Percentiles rank a stretch among this genome's conserved stretches.
phyloP scores from a whole-genome alignment of 2,113 vertebrate species.

The Phoxinus phoxinus region DNA sequence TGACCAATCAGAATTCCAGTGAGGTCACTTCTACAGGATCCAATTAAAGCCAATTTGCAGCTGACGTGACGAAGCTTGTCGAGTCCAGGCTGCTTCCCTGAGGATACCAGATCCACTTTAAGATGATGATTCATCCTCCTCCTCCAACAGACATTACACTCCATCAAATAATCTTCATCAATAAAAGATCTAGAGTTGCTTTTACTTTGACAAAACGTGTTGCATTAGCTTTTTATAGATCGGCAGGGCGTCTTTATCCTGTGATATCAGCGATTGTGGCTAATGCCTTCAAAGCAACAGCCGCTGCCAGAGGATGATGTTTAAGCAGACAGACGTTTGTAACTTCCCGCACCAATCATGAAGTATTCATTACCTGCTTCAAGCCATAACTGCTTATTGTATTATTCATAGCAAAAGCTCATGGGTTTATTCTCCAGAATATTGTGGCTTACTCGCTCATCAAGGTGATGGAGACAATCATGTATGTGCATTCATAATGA shows the following conservation, averaged over 20 bases:
- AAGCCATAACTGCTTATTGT: constrained; percentile 31
- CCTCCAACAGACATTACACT: constrained; percentile 4
- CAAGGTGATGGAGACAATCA: constrained; percentile 1
- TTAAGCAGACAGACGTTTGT: constrained; percentile 11
- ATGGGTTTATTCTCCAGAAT: constrained; percentile 3
- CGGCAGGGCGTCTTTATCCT: constrained; percentile 8
- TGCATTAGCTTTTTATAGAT: constrained; percentile 28
- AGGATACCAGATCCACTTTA: constrained; percentile 6
- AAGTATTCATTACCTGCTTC: constrained; percentile 41
- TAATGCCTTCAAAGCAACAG: constrained; percentile 26
- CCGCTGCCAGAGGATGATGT: constrained; percentile 4
- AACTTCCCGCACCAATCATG: constrained; percentile 14
- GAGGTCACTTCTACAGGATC: background rate
- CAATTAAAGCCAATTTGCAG: background rate
- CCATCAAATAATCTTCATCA: constrained; percentile 23
- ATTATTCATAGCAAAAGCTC: constrained; percentile 41
- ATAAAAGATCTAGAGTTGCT: constrained; percentile 32
- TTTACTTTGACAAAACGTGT: constrained; percentile 9
- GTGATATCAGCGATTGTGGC: background rate
- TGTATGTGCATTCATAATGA: constrained; percentile 16
- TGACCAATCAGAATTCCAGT: background rate
- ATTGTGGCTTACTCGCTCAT: background rate
- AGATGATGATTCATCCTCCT: background rate
- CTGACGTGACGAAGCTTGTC: constrained; percentile 1
- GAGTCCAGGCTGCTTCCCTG: background rate